Evolutionary conservation across 2,888 invertebrate genomes (phyloP).

Genomic region (Scaptomyza cyrtandrae): DNA sequence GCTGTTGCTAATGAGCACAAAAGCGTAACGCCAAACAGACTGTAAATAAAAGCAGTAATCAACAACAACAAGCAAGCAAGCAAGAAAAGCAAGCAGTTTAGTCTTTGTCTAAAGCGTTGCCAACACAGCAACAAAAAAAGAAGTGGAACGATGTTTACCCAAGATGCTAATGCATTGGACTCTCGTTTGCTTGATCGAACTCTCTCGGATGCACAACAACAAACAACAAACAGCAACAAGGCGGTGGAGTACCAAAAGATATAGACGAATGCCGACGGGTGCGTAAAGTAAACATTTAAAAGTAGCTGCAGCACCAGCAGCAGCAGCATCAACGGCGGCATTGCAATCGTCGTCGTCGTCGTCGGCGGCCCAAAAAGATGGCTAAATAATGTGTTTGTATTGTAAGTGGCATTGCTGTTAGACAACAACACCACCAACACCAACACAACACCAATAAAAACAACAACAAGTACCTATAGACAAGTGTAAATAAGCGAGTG

Average conservation of each 20-base stretch:
- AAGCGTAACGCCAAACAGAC: slow-evolving; percentile 73
- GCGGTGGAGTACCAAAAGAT: slow-evolving; percentile 15
- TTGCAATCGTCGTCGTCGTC: slow-evolving; percentile 26
- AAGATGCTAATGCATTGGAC: slow-evolving; percentile 74
- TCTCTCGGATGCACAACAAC: slow-evolving; percentile 55
- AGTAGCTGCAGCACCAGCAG: slow-evolving; percentile 23
- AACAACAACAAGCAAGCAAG: slow-evolving; percentile 3
- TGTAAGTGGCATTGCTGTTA: slow-evolving; percentile 72
- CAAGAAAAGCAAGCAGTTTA: slow-evolving; percentile 1
- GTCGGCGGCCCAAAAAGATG: slow-evolving; percentile 74
- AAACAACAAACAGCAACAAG: neutral
- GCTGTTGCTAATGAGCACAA: slow-evolving; percentile 80
- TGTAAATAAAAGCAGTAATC: slow-evolving; percentile 46
- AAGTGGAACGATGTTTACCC: slow-evolving; percentile 64
- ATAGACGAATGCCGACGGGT: slow-evolving; percentile 79
- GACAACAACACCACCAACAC: slow-evolving; percentile 39
- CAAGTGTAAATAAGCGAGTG: slow-evolving; percentile 69
- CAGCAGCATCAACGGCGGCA: slow-evolving; percentile 25
- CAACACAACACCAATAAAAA: slow-evolving; percentile 29
- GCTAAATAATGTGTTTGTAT: slow-evolving; percentile 81
- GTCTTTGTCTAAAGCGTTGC: slow-evolving; percentile 74
- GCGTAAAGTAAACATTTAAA: slow-evolving; percentile 81
- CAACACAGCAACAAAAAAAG: slow-evolving; percentile 24
- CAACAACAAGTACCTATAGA: slow-evolving; percentile 21
- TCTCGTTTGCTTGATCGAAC: slow-evolving; percentile 58